Evolutionary conservation across 2,797 vertebrate species (phyloP).

Genomic region (Amazona finschi): DNA sequence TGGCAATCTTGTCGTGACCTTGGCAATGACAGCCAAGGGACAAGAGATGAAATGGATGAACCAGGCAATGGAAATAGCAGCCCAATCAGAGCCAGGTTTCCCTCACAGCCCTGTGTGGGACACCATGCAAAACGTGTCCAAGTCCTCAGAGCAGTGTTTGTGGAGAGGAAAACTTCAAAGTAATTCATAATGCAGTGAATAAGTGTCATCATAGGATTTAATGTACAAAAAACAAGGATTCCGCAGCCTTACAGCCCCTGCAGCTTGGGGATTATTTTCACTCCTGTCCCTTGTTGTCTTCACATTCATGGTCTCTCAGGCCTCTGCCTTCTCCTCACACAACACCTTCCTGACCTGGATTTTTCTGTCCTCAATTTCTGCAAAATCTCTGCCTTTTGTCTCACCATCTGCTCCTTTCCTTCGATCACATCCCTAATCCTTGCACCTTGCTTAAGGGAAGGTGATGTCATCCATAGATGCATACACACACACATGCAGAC

Average conservation of each 20-base stretch:
- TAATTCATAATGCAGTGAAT: background rate
- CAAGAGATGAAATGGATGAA: background rate
- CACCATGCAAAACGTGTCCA: background rate
- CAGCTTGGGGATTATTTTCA: background rate
- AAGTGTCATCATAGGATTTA: background rate
- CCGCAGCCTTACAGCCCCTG: background rate
- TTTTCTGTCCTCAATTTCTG: background rate
- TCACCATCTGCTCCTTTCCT: background rate
- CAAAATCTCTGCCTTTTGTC: background rate
- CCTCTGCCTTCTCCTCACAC: background rate
- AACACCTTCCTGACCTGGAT: background rate
- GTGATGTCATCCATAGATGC: no score
- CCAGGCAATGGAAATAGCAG: background rate
- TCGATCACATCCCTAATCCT: background rate
- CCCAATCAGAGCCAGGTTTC: background rate
- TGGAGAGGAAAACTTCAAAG: background rate
- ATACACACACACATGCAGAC: background rate
- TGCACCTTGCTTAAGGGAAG: background rate
- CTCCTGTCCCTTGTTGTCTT: background rate
- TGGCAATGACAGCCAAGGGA: background rate
- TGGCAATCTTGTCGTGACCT: background rate
- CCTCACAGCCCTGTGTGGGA: rapidly evolving
- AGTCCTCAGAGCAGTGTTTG: background rate
- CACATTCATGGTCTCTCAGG: rapidly evolving
- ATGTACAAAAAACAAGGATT: background rate